These are phyloP conservation scores for Sebastes itinus DNA, from an alignment of 2,797 vertebrate genomes.

Conservation along the genomic window DNA sequence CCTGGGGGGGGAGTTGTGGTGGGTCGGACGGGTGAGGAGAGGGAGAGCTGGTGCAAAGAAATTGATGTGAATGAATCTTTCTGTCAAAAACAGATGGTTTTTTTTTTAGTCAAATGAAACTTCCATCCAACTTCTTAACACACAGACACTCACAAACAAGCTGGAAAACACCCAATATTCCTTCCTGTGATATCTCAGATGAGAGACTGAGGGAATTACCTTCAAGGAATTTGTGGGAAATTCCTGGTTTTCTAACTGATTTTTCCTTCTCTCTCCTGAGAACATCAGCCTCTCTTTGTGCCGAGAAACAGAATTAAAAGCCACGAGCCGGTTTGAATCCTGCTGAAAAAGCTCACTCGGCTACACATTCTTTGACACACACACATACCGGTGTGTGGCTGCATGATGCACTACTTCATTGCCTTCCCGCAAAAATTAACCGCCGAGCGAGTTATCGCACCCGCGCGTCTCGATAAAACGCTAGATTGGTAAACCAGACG, in stretches of 20 bases:
- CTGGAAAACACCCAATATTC: conserved; percentile 41
- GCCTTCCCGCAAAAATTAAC: conserved; percentile 9
- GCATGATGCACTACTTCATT: conserved; percentile 14
- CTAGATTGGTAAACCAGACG: conserved; percentile 81
- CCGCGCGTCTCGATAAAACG: conserved; percentile 67
- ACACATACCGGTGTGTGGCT: not conserved
- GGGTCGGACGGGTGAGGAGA: conserved; percentile 1
- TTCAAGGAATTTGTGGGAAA: not conserved
- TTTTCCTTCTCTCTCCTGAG: conserved; percentile 11
- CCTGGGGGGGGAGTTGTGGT: not conserved
- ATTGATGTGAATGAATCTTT: conserved; percentile 39
- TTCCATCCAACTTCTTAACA: conserved; percentile 17
- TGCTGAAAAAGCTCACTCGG: conserved; percentile 18
- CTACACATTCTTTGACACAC: conserved; percentile 25
- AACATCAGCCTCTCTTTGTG: conserved; percentile 14
- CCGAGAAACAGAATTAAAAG: conserved; percentile 40
- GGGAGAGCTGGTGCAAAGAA: conserved; percentile 51
- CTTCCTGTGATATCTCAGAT: conserved; percentile 12
- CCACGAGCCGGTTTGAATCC: conserved; percentile 20
- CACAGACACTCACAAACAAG: conserved; percentile 18
- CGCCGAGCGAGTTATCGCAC: not conserved
- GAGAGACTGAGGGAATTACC: conserved; percentile 9
- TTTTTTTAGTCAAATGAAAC: conserved; percentile 19
- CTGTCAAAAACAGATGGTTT: not conserved
- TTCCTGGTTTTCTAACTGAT: conserved; percentile 8